Percentiles rank a stretch among this genome's conserved stretches.
phyloP scores from a whole-genome alignment of 2,797 vertebrate genomes.

The Phrynocephalus forsythii region DNA sequence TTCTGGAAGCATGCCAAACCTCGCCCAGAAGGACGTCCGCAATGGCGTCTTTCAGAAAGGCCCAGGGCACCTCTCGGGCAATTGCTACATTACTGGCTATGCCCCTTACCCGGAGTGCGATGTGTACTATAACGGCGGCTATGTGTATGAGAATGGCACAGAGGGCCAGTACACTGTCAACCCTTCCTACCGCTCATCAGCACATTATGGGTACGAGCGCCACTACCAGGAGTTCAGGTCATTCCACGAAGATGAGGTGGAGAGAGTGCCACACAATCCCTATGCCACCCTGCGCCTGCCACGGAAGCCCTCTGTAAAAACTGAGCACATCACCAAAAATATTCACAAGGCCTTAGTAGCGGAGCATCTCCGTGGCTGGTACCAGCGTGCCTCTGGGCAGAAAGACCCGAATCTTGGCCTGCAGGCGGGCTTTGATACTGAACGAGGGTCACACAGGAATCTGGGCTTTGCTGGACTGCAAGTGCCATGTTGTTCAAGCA shows the following conservation, averaged over 20 bases:
- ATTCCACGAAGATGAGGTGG: constrained; percentile 81
- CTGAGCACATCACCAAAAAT: constrained; percentile 85
- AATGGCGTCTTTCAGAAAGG: constrained; percentile 79
- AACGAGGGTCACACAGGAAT: constrained; percentile 87
- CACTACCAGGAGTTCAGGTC: constrained; percentile 82
- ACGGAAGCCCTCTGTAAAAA: constrained; percentile 80
- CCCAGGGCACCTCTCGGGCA: constrained; percentile 83
- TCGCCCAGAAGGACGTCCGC: constrained; percentile 86
- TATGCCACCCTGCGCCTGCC: constrained; percentile 92
- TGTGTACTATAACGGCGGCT: constrained; percentile 81
- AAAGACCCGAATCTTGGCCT: constrained; percentile 80
- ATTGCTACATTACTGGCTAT: constrained; percentile 89
- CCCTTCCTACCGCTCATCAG: constrained; percentile 80
- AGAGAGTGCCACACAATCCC: constrained; percentile 84
- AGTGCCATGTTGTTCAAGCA: constrained; percentile 82
- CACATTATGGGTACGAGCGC: constrained; percentile 80
- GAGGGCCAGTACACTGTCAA: constrained; percentile 95
- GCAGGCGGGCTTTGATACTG: constrained; percentile 84
- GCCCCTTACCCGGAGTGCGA: constrained; percentile 82
- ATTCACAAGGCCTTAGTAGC: constrained; percentile 92
- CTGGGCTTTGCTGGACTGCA: constrained; percentile 86
- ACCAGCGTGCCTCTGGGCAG: constrained; percentile 88
- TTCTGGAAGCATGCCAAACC: constrained; percentile 96
- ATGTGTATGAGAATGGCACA: constrained; percentile 88
- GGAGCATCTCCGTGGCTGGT: constrained; percentile 94